Base-by-base conservation (phyloP, 2,113 vertebrate genomes). In the Entelurus aequoreus region DNA sequence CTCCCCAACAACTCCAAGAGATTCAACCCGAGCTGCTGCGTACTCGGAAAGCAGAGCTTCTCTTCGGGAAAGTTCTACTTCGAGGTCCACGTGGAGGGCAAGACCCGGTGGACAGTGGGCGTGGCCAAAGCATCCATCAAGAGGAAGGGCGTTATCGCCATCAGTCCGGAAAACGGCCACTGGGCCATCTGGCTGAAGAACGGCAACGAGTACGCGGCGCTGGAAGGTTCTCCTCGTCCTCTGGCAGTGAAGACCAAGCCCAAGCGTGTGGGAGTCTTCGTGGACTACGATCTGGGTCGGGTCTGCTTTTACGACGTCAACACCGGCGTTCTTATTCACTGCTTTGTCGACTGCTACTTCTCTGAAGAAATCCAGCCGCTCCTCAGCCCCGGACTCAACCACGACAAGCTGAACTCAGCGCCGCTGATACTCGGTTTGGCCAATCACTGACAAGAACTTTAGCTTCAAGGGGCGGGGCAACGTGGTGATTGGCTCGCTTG, bases 131-230 rank as follows among this genome's bases (percentile, higher is more conserved):
- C 12, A 40, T 59, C 54, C 0, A 63, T 63, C 40, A 67, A 67
- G 8, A 63, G 70, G 46, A 72, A 67, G 21, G 60, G 54, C 14
- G 28, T 57, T 0, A 58, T 58, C 59, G 46, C 53, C 10, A 40
- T 62, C 16, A 47, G 35, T 19, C 64, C 48, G 1, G 64, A 66
- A 8, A 67, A 72, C 6, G 65, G 60, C 21, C 56, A 60, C 50
- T 73, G 65, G 71, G 60, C 54, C 1, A 8, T 73, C 0, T 57
- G 65, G 60, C 9, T 63, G 54, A 73, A 48, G 1, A 63, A 67
- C 5, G 46, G 11, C 16, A 37, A 55, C 2, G 36, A 64, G 9
- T 60, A 49, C 12, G 49, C 28, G 5, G 53, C 53, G 6, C 53
- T 55, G 5, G 35, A 14, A 14, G 35, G 53, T 35, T 4, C 35